phyloP scores from a whole-genome alignment of 92 coral and sea anemone genomes.

The Nematostella vectensis region DNA sequence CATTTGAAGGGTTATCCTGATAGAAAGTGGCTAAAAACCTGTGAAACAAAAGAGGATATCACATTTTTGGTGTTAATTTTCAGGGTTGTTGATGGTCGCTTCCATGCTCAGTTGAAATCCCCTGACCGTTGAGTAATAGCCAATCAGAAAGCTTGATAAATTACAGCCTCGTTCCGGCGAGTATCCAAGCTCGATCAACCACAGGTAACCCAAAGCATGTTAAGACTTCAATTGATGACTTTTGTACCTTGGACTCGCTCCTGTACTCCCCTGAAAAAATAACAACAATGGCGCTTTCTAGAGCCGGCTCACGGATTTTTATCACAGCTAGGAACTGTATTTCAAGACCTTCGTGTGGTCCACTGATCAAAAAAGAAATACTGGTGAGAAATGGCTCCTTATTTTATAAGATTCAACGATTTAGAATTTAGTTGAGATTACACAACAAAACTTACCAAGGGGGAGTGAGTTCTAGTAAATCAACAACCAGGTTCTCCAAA shows the following conservation, averaged over 20 bases:
- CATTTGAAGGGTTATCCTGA: too few species aligned
- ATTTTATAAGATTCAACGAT: too few species aligned
- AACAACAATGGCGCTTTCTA: background rate
- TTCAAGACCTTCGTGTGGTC: background rate
- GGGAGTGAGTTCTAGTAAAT: too few species aligned
- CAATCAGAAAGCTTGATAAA: conserved; percentile 23
- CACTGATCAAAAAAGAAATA: background rate
- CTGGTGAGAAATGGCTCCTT: too few species aligned
- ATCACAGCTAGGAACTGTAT: background rate
- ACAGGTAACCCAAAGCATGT: background rate
- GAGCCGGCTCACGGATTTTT: background rate
- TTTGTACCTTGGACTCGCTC: background rate
- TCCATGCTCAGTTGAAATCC: conserved; percentile 28
- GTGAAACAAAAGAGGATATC: background rate
- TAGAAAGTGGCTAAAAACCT: too few species aligned
- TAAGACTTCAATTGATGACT: background rate
- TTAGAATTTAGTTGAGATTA: too few species aligned
- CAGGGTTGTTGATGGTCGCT: conserved; percentile 4
- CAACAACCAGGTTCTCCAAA: too few species aligned
- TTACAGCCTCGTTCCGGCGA: too few species aligned
- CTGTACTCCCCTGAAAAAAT: background rate
- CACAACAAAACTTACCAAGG: too few species aligned
- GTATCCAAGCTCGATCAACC: background rate
- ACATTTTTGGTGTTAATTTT: background rate
- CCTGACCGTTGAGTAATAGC: conserved; percentile 37